phyloP scores from a whole-genome alignment of 2,113 vertebrate genomes.

The Scophthalmus maximus region DNA sequence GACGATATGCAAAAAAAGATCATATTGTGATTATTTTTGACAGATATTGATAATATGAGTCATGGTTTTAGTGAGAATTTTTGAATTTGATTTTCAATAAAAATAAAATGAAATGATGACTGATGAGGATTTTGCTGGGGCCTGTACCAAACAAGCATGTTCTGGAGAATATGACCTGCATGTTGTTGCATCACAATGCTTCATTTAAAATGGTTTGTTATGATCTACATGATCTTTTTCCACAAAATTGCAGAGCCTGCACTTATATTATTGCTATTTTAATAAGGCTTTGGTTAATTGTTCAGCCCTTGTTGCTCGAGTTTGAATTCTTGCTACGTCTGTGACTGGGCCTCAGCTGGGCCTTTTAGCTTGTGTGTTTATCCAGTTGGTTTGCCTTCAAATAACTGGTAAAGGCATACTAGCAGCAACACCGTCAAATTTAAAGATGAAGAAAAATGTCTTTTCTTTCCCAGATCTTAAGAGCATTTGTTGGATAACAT shows the following conservation, averaged over 20 bases:
- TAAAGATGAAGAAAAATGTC: background rate
- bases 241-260: background rate
- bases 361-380: too few species aligned
- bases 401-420: background rate
- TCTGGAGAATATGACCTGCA: background rate
- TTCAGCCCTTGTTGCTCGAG: background rate
- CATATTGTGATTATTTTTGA: too few species aligned
- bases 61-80: too few species aligned
- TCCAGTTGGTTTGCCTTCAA: background rate
- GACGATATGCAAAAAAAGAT: too few species aligned
- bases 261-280: background rate
- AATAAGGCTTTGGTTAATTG: background rate
- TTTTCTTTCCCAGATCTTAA: slow-evolving; percentile 4
- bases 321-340: background rate
- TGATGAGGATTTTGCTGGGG: too few species aligned
- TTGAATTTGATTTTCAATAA: too few species aligned
- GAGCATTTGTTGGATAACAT: slow-evolving; percentile 5
- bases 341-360: background rate
- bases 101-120: background rate
- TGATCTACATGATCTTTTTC: too few species aligned
- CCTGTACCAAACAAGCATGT: background rate
- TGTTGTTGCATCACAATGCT: background rate
- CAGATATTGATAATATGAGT: too few species aligned
- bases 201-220: background rate
- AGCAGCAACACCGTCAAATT: background rate